Evolutionary conservation across 1,140 invertebrate species (phyloP).

Genomic region (Drosophila littoralis): DNA sequence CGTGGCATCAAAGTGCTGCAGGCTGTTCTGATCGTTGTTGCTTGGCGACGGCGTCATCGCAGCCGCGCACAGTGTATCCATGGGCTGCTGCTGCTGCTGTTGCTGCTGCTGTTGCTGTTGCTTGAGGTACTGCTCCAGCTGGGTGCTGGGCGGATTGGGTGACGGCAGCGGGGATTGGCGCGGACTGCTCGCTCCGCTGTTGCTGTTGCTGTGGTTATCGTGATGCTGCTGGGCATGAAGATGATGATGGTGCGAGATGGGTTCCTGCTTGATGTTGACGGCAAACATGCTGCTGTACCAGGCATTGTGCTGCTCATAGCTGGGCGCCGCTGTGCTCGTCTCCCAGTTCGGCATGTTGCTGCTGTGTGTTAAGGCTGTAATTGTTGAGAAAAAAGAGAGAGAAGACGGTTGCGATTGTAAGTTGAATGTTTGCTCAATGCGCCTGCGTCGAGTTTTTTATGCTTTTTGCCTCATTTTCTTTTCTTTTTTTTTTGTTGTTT

Average conservation of each 20-base stretch:
- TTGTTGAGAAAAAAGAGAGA: conserved; percentile 14
- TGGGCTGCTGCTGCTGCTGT: conserved; percentile 58
- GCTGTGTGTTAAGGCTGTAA: conserved; percentile 43
- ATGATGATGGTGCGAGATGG: conserved; percentile 50
- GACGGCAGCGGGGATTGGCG: conserved; percentile 62
- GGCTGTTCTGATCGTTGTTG: conserved; percentile 84
- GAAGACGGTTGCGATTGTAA: conserved; percentile 27
- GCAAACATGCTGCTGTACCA: conserved; percentile 83
- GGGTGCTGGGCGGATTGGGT: conserved; percentile 41
- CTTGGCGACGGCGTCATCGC: conserved; percentile 84
- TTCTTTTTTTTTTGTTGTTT: no score
- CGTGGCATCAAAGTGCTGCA: conserved; percentile 70
- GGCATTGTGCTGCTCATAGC: conserved; percentile 79
- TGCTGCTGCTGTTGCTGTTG: conserved; percentile 64
- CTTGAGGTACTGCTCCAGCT: conserved; percentile 76
- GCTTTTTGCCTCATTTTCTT: conserved; percentile 20
- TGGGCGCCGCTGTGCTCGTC: conserved; percentile 67
- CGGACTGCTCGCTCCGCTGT: conserved; percentile 61
- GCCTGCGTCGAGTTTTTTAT: conserved; percentile 71
- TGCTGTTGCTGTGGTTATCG: conserved; percentile 29
- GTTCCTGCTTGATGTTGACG: conserved; percentile 76
- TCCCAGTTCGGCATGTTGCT: conserved; percentile 84
- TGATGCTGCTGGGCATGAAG: conserved; percentile 32
- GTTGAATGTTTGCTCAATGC: conserved; percentile 33
- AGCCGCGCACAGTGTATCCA: conserved; percentile 68